These are phyloP conservation scores for Orgyia antiqua DNA, from an alignment of 2,888 invertebrate species.

Conservation along the genomic window DNA sequence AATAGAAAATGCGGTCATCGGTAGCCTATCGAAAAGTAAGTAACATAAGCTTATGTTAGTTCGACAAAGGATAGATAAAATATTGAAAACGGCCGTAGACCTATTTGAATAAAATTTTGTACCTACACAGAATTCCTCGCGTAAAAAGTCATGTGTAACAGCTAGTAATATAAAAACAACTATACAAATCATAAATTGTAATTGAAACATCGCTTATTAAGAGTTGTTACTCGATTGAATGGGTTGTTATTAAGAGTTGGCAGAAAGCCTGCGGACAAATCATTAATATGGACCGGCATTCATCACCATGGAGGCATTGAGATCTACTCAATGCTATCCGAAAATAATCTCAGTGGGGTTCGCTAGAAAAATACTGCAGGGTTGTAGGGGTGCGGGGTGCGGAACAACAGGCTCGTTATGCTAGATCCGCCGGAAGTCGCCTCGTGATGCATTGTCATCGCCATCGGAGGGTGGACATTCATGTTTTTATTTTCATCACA, in stretches of 20 bases:
- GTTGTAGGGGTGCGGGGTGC: slow-evolving; percentile 32
- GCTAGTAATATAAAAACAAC: too few relatives aligned
- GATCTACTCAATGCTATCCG: slow-evolving; percentile 58
- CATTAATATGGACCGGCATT: slow-evolving; percentile 63
- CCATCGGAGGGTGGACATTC: slow-evolving; percentile 61
- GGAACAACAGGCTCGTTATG: slow-evolving; percentile 74
- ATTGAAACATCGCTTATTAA: slow-evolving; percentile 29
- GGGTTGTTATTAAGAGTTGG: slow-evolving; percentile 32
- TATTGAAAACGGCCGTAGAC: too few relatives aligned
- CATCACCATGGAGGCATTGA: slow-evolving; percentile 62
- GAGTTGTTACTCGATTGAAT: slow-evolving; percentile 38
- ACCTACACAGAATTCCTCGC: too few relatives aligned
- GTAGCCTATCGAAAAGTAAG: too few relatives aligned
- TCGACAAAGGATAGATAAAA: too few relatives aligned
- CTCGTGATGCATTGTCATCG: slow-evolving; percentile 69
- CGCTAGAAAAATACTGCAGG: slow-evolving; percentile 20
- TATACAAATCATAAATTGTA: too few relatives aligned
- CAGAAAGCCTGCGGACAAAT: slow-evolving; percentile 56
- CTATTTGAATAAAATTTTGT: too few relatives aligned
- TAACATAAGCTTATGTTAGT: too few relatives aligned
- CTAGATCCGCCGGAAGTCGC: slow-evolving; percentile 72
- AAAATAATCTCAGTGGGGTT: slow-evolving; percentile 58
- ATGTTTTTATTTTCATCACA: slow-evolving; percentile 60
- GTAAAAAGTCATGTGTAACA: too few relatives aligned
- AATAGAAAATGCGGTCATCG: too few relatives aligned